Base-by-base conservation (phyloP, 2,113 vertebrate genomes). In the Heterochromis multidens region DNA sequence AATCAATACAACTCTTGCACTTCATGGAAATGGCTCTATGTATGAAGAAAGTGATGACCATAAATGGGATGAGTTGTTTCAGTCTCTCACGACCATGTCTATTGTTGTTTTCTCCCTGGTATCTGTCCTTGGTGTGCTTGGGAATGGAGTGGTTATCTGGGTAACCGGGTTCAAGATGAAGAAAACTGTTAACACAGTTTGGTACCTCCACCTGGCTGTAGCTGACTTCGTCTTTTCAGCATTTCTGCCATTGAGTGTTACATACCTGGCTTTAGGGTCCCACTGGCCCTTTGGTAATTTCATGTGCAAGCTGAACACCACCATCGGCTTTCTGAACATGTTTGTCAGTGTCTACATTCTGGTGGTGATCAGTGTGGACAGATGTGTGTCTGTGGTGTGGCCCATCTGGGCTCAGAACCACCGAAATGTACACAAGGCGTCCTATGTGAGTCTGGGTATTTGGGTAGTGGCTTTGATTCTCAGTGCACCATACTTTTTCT, bases 161-260 rank as follows among this genome's bases (percentile, higher is more conserved):
- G 96, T 98, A 67, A 94, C 96, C 0, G 97, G 97, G 9, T 97
- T 97, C 91, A 95, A 95, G 82, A 97, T 98, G 97, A 94, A 96
- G 80, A 96, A 91, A 91, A 97, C 96, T 0, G 96, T 97, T 2
- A 97, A 96, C 90, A 97, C 96, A 0, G 81, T 97, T 37, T 97
- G 95, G 94, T 97, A 97, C 87, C 94, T 97, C 85, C 97, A 97
- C 91, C 91, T 98, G 4, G 97, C 97, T 2, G 81, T 97, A 17
- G 97, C 97, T 0, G 97, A 98, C 92, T 97, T 98, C 86, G 94
- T 96, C 33, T 97, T 98, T 89, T 96, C 94, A 0, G 93, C 94
- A 1, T 96, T 96, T 76, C 89, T 98, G 23, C 97, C 97, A 0
- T 92, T 98, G 23, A 93, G 95, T 49, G 95, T 97, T 12, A 92